Conservation (phyloP, 2,888 invertebrate genomes). For the Habroteleia sp. region DNA sequence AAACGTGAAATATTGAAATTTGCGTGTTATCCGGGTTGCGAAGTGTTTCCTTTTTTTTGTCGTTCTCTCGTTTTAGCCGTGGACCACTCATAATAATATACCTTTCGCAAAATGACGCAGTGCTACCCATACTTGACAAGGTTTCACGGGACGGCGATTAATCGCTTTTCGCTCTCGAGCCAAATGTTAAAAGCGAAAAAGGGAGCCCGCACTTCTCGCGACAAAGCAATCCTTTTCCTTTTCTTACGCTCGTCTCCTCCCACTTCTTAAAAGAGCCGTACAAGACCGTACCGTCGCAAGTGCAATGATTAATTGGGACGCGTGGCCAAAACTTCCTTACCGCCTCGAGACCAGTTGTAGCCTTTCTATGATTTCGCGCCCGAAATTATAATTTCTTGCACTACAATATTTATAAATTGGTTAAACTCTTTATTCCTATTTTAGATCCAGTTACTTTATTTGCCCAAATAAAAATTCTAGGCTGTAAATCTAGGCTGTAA, state of each 20-base stretch:
- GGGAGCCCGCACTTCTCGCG: conserved; percentile 52
- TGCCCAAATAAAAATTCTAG: no score
- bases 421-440: no score
- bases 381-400: no score
- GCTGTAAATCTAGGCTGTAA: no score
- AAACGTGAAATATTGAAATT: conserved; percentile 63
- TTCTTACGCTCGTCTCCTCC: conserved; percentile 22
- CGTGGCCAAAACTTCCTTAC: conserved; percentile 45
- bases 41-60: conserved; percentile 25
- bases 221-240: conserved; percentile 47
- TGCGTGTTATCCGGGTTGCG: conserved; percentile 44
- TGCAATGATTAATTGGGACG: conserved; percentile 62
- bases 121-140: conserved; percentile 61
- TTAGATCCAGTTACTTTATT: no score
- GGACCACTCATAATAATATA: conserved; percentile 56
- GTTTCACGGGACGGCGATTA: conserved; percentile 63
- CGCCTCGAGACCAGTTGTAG: no score
- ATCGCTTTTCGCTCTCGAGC: conserved; percentile 59
- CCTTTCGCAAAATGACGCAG: conserved; percentile 60
- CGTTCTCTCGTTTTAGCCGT: conserved; percentile 16
- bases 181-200: conserved; percentile 59
- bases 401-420: no score
- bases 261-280: conserved; percentile 31
- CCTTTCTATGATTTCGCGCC: conserved; percentile 8
- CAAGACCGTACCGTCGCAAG: conserved; percentile 57